Base-by-base conservation (phyloP, 92 coral and sea anemone genomes). In the Zoanthus gigantus region DNA sequence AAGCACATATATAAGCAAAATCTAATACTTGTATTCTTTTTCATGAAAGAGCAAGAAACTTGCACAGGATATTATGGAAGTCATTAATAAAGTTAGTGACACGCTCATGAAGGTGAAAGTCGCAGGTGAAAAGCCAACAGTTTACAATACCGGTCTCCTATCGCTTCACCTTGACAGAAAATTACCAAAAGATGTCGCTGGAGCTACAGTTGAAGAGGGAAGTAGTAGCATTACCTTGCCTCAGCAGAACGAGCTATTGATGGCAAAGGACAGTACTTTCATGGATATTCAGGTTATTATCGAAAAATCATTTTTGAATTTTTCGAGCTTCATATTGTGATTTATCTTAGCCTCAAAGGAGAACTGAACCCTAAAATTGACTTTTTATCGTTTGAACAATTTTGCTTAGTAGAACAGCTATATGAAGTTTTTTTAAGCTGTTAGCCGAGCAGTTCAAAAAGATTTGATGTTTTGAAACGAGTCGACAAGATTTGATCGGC, bases 171-270 rank as follows among this genome's bases (percentile, higher is more conserved):
- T 81, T 2, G 85, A 67, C 23, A 81, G 74, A 47, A 81, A 46
- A 44, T 7, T 68, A 30, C 85, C 85, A 13, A 28, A 9, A 0
- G 74, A 81, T 4, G 60, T 67, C 7, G 85, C 61, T 42, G 85
- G 85, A 65, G 85, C 85, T 18, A 65, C 75, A 46, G 17, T 66
- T 46, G 13, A 66, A 15, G 85, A 66, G 14, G 75, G 75, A 66
- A 31, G 71, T 18, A 66, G 75, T 66, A 67, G 85, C 56, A 45
- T 81, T 81, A 81, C 75, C 7, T 81, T 81, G 58, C 85, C 85
- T 8, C 74, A 81, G 30, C 17, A 34, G 23, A 47, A 37, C 14
- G 56, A 16, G 53, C 58, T 61, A 4, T 52, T 56, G 28, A 58
- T 42, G 8, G 85, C 74, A 81, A 16, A 44, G 11, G 61, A 15